These are phyloP conservation scores for Stichodactyla mertensii DNA, from an alignment of 64 coral and sea anemone species.

Conservation along the genomic window DNA sequence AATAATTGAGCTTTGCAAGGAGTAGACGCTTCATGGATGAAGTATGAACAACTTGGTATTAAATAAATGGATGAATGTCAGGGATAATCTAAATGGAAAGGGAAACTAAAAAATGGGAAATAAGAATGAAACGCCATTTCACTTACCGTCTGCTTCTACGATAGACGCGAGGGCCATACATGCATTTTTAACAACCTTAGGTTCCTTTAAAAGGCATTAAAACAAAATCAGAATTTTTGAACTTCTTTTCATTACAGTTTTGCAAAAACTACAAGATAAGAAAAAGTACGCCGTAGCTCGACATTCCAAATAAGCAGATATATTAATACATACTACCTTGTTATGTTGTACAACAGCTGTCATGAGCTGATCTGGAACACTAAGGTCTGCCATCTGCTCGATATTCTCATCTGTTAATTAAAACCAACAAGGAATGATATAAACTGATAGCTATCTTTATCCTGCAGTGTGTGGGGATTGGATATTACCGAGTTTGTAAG, in stretches of 20 bases:
- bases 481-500: no score
- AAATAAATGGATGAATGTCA: neutral
- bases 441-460: neutral
- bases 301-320: no score
- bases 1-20: neutral
- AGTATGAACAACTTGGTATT: neutral
- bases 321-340: conserved; percentile 43
- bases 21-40: neutral
- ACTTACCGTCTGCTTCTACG: conserved; percentile 86
- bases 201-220: conserved; percentile 46
- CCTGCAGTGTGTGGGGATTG: no score
- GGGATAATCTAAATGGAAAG: neutral
- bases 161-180: conserved; percentile 98
- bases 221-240: neutral
- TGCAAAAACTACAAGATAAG: neutral
- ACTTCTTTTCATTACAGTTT: neutral
- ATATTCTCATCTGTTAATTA: conserved; percentile 82
- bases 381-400: conserved; percentile 83
- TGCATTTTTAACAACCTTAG: conserved; percentile 91
- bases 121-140: neutral
- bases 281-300: neutral
- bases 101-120: neutral
- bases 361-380: conserved; percentile 64
- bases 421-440: neutral
- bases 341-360: conserved; percentile 78